Percentiles rank a stretch among this genome's conserved stretches.
Conservation (phyloP, 2,113 vertebrate genomes). For the Camelus bactrianus region DNA sequence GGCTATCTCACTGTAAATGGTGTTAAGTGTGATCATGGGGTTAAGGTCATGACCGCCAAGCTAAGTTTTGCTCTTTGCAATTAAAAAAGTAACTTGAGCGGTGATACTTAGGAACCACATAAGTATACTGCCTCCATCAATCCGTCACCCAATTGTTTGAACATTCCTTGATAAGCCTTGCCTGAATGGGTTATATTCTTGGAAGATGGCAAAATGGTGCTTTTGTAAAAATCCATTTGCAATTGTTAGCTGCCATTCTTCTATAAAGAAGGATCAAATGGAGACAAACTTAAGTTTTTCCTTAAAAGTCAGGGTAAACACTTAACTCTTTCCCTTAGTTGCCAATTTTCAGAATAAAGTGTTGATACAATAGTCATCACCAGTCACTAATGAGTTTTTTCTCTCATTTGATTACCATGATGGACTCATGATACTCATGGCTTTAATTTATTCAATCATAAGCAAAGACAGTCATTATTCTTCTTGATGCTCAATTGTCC, state of each 20-base stretch:
- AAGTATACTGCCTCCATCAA: neutral
- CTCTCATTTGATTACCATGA: neutral
- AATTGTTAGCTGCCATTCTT: neutral
- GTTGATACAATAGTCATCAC: neutral
- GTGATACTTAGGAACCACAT: neutral
- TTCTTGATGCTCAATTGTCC: neutral
- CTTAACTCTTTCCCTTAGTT: conserved; percentile 25
- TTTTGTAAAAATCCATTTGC: neutral
- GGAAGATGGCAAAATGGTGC: neutral
- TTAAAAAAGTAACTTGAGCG: neutral
- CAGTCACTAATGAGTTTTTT: neutral
- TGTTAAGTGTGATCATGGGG: neutral
- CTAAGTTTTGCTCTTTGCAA: neutral
- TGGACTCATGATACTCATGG: neutral
- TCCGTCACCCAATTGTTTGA: neutral
- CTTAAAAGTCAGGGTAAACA: neutral
- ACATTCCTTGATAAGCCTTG: neutral
- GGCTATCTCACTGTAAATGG: neutral
- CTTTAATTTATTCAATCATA: conserved; percentile 20
- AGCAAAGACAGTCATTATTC: neutral
- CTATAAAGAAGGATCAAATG: conserved; percentile 22
- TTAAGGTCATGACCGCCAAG: neutral
- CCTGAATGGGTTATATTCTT: neutral
- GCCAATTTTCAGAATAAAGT: conserved; percentile 25
- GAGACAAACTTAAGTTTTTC: neutral